These are phyloP conservation scores for Mimumesa dahlbomi DNA, from an alignment of 2,888 invertebrate species.

Conservation along the genomic window DNA sequence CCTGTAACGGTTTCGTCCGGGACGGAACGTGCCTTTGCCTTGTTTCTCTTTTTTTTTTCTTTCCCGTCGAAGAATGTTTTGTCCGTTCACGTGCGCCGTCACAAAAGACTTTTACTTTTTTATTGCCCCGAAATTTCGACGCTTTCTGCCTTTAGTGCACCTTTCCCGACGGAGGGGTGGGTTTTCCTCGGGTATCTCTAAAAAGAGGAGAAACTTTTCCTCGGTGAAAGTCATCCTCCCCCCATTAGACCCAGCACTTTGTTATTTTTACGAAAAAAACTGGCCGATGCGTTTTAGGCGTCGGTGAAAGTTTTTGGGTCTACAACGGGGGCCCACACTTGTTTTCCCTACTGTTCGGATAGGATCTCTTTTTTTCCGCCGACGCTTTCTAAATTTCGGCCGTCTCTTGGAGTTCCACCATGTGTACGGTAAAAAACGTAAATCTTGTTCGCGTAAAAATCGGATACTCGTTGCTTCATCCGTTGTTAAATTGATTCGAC, in stretches of 20 bases:
- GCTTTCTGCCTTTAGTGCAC: conserved; percentile 27
- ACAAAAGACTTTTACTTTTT: conserved; percentile 63
- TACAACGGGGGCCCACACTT: conserved; percentile 16
- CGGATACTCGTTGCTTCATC: too few relatives aligned
- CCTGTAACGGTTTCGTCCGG: too few relatives aligned
- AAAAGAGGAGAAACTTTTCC: conserved; percentile 43
- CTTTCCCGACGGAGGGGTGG: conserved; percentile 15
- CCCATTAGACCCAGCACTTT: conserved; percentile 32
- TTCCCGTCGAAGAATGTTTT: conserved; percentile 41
- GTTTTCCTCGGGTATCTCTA: conserved; percentile 26
- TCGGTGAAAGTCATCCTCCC: conserved; percentile 54
- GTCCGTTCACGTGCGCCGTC: conserved; percentile 10
- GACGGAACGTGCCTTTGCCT: too few relatives aligned
- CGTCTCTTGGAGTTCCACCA: too few relatives aligned
- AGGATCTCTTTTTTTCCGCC: conserved; percentile 26
- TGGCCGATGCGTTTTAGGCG: neutral
- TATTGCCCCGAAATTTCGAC: conserved; percentile 50
- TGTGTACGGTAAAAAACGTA: too few relatives aligned
- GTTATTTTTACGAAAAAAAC: conserved; percentile 50
- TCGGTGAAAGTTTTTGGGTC: conserved; percentile 61
- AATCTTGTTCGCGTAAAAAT: too few relatives aligned
- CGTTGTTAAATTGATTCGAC: too few relatives aligned
- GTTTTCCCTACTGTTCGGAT: conserved; percentile 33
- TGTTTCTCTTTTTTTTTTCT: conserved; percentile 35
- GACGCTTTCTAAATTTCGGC: conserved; percentile 36